A percentile compares a stretch with the other conserved stretches of the same genome.
These are phyloP conservation scores for Leucophenga maculata DNA, from an alignment of 2,888 invertebrate genomes.

Conservation along the genomic window DNA sequence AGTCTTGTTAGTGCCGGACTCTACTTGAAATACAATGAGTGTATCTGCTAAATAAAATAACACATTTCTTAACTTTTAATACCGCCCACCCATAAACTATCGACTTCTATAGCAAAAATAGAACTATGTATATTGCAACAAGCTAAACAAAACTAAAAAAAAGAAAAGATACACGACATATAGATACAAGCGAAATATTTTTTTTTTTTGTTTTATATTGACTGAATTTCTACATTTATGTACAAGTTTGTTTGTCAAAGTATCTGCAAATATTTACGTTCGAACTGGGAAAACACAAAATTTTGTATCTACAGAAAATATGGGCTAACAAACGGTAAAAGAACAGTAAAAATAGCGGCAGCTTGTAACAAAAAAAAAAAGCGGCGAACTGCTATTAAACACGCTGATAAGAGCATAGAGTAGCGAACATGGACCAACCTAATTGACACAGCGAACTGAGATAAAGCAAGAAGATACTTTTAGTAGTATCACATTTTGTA, in stretches of 20 bases:
- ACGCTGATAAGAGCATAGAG: constrained; percentile 51
- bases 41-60: too few species aligned
- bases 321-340: not conserved
- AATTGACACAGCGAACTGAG: constrained; percentile 50
- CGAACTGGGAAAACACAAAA: constrained; percentile 14
- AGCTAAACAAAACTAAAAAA: too few species aligned
- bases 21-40: too few species aligned
- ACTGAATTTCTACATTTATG: constrained; percentile 25
- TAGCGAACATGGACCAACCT: constrained; percentile 56
- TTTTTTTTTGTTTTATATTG: not conserved
- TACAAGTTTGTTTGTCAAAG: constrained; percentile 21
- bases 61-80: too few species aligned
- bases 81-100: too few species aligned
- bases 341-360: constrained; percentile 12
- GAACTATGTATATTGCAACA: too few species aligned
- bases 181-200: not conserved
- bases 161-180: not conserved
- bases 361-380: not conserved
- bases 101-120: too few species aligned
- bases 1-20: too few species aligned
- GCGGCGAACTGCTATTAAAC: constrained; percentile 24
- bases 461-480: not conserved
- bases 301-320: not conserved
- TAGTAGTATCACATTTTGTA: constrained; percentile 1
- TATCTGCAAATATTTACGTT: constrained; percentile 31